Conservation (phyloP, 2,113 vertebrate genomes). For the Lasiurus borealis region DNA sequence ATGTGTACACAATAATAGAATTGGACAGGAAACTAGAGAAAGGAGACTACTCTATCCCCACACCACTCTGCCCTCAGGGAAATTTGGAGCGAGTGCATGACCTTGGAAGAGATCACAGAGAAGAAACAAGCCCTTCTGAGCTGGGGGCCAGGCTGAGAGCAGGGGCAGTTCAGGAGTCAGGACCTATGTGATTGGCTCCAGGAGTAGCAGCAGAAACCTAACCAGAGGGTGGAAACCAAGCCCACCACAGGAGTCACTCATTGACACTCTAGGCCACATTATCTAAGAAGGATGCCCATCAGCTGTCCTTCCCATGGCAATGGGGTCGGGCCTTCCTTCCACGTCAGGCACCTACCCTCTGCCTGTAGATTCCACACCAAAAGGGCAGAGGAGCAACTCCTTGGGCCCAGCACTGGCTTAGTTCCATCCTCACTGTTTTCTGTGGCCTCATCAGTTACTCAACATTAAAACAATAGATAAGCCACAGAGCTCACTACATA, state of each 20-base stretch:
- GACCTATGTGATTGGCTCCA: rapidly evolving
- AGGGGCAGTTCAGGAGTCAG: neutral
- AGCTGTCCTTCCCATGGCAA: neutral
- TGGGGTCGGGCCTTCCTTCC: too few relatives aligned
- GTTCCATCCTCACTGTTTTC: neutral
- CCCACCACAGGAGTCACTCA: neutral
- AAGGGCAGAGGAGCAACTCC: neutral
- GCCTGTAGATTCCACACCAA: neutral
- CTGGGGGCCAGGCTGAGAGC: neutral
- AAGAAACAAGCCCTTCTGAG: neutral
- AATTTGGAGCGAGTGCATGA: neutral
- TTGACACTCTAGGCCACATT: neutral
- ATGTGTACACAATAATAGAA: neutral
- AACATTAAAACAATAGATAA: neutral
- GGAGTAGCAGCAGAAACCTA: neutral
- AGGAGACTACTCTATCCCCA: too few relatives aligned
- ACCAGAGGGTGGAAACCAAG: neutral
- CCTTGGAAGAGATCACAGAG: neutral
- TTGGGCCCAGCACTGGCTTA: neutral
- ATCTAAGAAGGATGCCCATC: neutral
- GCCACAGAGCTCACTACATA: neutral
- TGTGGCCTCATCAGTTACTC: neutral
- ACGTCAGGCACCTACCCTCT: neutral
- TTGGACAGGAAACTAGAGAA: neutral
- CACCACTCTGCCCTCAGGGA: neutral